Evolutionary conservation across 2,113 vertebrate species (phyloP).

Genomic region (Pundamilia nyererei): DNA sequence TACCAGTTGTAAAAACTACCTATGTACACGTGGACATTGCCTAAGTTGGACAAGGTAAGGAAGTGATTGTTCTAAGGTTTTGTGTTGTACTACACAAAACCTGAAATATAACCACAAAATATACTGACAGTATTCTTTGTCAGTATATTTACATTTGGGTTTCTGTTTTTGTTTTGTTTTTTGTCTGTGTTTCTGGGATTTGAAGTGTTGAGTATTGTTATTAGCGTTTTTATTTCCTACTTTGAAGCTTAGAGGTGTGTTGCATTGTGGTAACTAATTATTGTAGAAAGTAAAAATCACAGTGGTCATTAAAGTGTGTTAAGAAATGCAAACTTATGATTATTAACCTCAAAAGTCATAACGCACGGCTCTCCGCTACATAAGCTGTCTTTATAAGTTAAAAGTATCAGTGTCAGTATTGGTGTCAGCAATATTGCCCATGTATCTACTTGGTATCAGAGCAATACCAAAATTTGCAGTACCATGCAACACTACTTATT

Average conservation of each 20-base stretch:
- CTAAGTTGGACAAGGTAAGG: neutral
- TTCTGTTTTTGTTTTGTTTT: neutral
- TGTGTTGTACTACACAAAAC: neutral
- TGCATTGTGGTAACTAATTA: neutral
- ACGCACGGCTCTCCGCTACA: neutral
- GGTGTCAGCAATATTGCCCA: neutral
- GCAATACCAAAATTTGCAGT: neutral
- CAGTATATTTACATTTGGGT: neutral
- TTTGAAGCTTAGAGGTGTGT: neutral
- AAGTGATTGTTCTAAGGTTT: neutral
- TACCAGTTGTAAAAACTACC: neutral
- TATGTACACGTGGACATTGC: neutral
- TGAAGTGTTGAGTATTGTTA: neutral
- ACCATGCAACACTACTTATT: neutral
- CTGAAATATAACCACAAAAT: neutral
- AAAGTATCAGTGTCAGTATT: neutral
- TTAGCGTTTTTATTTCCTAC: neutral
- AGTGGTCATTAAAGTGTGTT: neutral
- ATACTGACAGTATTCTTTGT: neutral
- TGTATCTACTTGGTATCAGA: neutral
- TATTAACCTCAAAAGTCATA: neutral
- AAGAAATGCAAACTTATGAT: neutral
- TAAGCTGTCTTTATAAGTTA: neutral
- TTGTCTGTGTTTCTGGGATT: neutral
- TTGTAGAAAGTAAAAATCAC: neutral